Evolutionary conservation across 1,140 invertebrate species (phyloP), one percentile per base, ranked within the genome.

Genomic region (Hypothenemus hampei): DNA sequence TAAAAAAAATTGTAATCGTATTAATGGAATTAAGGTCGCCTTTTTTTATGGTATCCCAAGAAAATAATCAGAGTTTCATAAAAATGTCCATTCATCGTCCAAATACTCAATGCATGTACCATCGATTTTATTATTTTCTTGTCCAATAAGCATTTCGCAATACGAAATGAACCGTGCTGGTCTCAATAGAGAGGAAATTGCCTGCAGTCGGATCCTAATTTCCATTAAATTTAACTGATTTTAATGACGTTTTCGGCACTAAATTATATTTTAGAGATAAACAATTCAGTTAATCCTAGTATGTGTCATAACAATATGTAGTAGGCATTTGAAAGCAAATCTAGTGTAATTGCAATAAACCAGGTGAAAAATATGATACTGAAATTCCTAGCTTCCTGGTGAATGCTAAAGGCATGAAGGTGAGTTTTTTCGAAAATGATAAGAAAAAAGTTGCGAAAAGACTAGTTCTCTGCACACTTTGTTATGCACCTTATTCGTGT

Each of bases 81-180:
- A n/a, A n/a, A n/a, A n/a, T n/a, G n/a, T n/a, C n/a, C n/a, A n/a
- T n/a, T n/a, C n/a, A n/a, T n/a, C n/a, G n/a, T n/a, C n/a, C n/a
- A n/a, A n/a, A n/a, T n/a, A n/a, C n/a, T n/a, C n/a, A n/a, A n/a
- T n/a, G n/a, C n/a, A n/a, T n/a, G n/a, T n/a, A n/a, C n/a, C n/a
- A 37, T 37, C 35, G 35, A 37, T 37, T 37, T 37, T 37, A 16
- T 37, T 5, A 37, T 37, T 37, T 37, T 37, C 35, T 16, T 16
- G 35, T 37, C 5, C 15, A 37, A 15, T 15, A 15, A 15, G 16
- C 35, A 16, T 7, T 37, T 37, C 15, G 6, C 6, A 5, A 37
- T 37, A 15, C 6, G 35, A 37, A 37, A 37, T 37, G 35, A n/a
- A 6, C 35, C 10, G 35, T 6, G 6, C 7, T 37, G 10, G 35